Conservation (phyloP, 2,113 vertebrate genomes). For the Synodontis membranacea region DNA sequence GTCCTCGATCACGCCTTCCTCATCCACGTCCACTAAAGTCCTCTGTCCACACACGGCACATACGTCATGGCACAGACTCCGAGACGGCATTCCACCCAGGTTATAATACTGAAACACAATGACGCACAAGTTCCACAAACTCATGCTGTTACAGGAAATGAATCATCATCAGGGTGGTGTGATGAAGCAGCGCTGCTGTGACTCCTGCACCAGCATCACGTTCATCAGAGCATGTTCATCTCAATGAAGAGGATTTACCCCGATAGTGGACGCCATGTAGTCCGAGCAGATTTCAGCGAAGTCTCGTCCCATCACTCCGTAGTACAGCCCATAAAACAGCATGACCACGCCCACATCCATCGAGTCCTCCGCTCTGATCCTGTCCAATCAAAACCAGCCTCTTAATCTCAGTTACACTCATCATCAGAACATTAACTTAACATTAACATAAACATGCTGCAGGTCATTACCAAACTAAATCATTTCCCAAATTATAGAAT, state of each 20-base stretch:
- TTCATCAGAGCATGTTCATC: neutral
- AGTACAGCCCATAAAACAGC: slow-evolving; percentile 75
- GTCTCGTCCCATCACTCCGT: slow-evolving; percentile 69
- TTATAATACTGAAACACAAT: slow-evolving; percentile 71
- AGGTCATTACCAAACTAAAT: no score
- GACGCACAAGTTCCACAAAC: no score
- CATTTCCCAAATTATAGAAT: no score
- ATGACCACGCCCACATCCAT: slow-evolving; percentile 72
- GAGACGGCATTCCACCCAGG: slow-evolving; percentile 68
- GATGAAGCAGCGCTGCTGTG: neutral
- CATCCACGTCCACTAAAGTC: slow-evolving; percentile 74
- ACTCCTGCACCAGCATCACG: neutral
- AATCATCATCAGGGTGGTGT: neutral
- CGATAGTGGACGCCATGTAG: slow-evolving; percentile 72
- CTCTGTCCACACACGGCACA: slow-evolving; percentile 71
- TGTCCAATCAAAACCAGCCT: slow-evolving; percentile 38
- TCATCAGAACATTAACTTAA: neutral
- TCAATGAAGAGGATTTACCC: neutral
- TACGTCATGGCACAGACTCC: slow-evolving; percentile 63
- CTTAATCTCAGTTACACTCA: neutral
- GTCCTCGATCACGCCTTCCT: slow-evolving; percentile 77
- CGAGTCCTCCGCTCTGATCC: slow-evolving; percentile 71
- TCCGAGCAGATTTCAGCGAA: slow-evolving; percentile 77
- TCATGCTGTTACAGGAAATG: neutral
- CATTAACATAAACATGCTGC: no score